Conservation (phyloP, 2,888 invertebrate species). For the Rhagonycha lutea region DNA sequence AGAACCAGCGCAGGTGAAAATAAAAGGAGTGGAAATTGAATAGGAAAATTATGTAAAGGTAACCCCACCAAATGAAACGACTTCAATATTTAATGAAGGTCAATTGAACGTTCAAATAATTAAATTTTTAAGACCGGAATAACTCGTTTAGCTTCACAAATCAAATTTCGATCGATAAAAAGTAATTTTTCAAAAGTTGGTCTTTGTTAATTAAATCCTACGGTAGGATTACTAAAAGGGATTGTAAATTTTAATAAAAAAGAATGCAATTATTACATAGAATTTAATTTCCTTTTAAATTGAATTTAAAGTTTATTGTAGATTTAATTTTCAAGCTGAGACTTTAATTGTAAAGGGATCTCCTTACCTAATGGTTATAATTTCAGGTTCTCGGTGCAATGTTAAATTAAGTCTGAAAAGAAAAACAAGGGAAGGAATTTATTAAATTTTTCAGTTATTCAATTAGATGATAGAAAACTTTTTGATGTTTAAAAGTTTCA, state of each 20-base stretch:
- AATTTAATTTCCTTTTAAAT: not conserved
- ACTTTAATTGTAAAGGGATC: not conserved
- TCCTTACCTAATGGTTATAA: not conserved
- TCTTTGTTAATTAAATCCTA: not conserved
- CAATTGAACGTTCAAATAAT: not conserved
- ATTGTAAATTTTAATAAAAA: not conserved
- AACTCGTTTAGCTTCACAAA: not conserved
- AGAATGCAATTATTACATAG: not conserved
- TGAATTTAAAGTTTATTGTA: not conserved
- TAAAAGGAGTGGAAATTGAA: not conserved
- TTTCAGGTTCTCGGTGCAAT: not conserved
- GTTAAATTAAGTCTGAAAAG: conserved; percentile 13
- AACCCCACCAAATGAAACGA: not conserved
- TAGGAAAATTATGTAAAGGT: not conserved
- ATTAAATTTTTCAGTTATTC: conserved; percentile 19
- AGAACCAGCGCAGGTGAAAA: not conserved
- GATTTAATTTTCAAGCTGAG: not conserved
- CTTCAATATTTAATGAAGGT: not conserved
- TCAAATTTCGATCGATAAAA: not conserved
- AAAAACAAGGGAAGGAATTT: conserved; percentile 21
- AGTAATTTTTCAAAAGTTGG: not conserved
- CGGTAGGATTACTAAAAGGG: not conserved
- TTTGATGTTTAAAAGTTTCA: conserved; percentile 15
- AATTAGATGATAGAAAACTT: conserved; percentile 16
- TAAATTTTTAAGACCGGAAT: not conserved